Conservation (phyloP, 2,113 vertebrate species). For the Tychaedon coryphoeus region DNA sequence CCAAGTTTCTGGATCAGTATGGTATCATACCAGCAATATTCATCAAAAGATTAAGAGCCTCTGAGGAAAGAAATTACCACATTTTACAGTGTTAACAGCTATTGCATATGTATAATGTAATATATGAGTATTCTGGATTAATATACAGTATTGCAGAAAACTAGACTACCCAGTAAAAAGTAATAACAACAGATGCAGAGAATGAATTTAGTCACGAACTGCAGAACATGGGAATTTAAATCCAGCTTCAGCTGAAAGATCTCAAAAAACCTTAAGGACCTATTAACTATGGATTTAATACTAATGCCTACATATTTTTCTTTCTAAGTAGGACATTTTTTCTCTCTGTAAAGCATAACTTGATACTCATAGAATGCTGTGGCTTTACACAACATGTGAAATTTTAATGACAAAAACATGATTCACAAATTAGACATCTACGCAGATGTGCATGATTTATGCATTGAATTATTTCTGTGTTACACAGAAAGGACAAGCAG, state of each 20-base stretch:
- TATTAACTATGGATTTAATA: conserved; percentile 46
- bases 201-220: conserved; percentile 23
- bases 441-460: conserved; percentile 18
- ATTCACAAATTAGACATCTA: conserved; percentile 6
- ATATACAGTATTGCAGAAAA: conserved; percentile 6
- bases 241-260: conserved; percentile 4
- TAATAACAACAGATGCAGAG: not conserved
- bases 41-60: not conserved
- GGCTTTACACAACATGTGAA: not conserved
- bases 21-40: accelerated
- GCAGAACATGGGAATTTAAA: conserved; percentile 14
- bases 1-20: not conserved
- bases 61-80: not conserved
- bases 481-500: not conserved
- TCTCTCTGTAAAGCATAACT: not conserved
- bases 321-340: conserved; percentile 22
- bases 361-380: not conserved
- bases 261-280: conserved; percentile 24
- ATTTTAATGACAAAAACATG: conserved; percentile 20
- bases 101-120: not conserved
- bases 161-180: not conserved
- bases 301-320: not conserved
- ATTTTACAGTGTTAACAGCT: not conserved
- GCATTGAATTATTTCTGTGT: conserved; percentile 1
- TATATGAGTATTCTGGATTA: not conserved